Evolutionary conservation across 2,113 vertebrate species (phyloP), one percentile per base, ranked within the genome.

Genomic region (Sphaerodactylus townsendi): DNA sequence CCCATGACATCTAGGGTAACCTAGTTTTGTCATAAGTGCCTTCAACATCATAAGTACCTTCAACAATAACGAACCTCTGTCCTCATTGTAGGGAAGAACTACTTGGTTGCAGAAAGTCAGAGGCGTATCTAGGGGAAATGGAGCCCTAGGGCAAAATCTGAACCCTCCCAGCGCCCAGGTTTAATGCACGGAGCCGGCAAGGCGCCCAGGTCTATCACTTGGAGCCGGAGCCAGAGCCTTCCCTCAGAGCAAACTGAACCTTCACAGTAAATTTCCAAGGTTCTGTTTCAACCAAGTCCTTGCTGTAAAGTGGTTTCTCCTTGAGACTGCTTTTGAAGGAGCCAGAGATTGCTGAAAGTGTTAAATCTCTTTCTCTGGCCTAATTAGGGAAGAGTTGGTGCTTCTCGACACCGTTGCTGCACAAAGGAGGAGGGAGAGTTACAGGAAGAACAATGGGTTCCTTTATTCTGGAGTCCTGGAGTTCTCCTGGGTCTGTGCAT

Each of bases 281-380:
- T n/a, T n/a, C n/a, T 48, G 46, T 44, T 69, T 62, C 59, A 35
- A 19, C 5, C 66, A 19, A n/a, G 13, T 3, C 37, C 25, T 77
- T 64, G 4, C 13, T 41, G 7, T 11, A 69, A 65, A 79, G 39
- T 65, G 28, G 46, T 46, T 65, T 13, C 37, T 77, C 28, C 59
- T 78, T 65, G 8, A 25, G 65, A 6, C 33, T 66, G 59, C 28
- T 48, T 75, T 50, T 30, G 50, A 21, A 48, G 37, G 1, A 19
- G 35, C 30, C 53, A 64, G 17, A 37, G 25, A 41, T 30, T 71
- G 65, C 83, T 46, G 79, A 88, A 89, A 90, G 84, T 85, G 85
- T 90, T 93, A 77, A 85, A 77, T 50, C 83, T 91, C 83, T 91
- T 90, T 66, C 73, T 77, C 65, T 90, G 80, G 88, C 89, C 89